These are phyloP conservation scores for Lates japonicus DNA, from an alignment of 2,797 vertebrate species.

Conservation along the genomic window DNA sequence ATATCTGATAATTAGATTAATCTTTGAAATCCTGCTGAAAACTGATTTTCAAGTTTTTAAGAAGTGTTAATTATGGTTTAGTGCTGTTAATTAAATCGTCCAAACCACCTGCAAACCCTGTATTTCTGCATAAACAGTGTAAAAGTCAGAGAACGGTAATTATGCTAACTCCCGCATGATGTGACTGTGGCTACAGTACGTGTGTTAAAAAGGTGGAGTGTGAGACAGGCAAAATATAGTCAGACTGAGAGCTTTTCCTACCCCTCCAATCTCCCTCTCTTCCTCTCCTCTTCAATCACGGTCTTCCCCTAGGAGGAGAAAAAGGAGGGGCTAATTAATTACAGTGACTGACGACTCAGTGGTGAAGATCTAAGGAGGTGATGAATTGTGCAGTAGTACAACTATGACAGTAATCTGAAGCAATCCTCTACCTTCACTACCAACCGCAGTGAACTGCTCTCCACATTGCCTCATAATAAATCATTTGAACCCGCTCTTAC, in stretches of 20 bases:
- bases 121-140: slow-evolving; percentile 8
- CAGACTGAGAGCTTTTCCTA: slow-evolving; percentile 23
- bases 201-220: slow-evolving; percentile 18
- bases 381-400: slow-evolving; percentile 59
- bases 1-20: neutral
- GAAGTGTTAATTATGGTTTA: slow-evolving; percentile 15
- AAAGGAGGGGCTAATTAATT: slow-evolving; percentile 75
- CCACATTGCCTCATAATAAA: slow-evolving; percentile 43
- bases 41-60: slow-evolving; percentile 2
- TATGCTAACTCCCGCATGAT: slow-evolving; percentile 10
- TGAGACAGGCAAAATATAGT: slow-evolving; percentile 16
- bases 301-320: slow-evolving; percentile 42
- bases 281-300: slow-evolving; percentile 53
- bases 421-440: slow-evolving; percentile 53
- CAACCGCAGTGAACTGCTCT: slow-evolving; percentile 38
- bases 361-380: slow-evolving; percentile 64
- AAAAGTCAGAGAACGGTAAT: slow-evolving; percentile 22
- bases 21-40: neutral
- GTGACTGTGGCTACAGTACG: neutral
- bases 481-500: slow-evolving; percentile 28
- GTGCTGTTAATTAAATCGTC: slow-evolving; percentile 35
- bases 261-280: slow-evolving; percentile 22
- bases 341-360: slow-evolving; percentile 69
- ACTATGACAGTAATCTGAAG: slow-evolving; percentile 74
- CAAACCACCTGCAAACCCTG: neutral